phyloP scores from a whole-genome alignment of 2,888 invertebrate species.

The Drosophila atripex region DNA sequence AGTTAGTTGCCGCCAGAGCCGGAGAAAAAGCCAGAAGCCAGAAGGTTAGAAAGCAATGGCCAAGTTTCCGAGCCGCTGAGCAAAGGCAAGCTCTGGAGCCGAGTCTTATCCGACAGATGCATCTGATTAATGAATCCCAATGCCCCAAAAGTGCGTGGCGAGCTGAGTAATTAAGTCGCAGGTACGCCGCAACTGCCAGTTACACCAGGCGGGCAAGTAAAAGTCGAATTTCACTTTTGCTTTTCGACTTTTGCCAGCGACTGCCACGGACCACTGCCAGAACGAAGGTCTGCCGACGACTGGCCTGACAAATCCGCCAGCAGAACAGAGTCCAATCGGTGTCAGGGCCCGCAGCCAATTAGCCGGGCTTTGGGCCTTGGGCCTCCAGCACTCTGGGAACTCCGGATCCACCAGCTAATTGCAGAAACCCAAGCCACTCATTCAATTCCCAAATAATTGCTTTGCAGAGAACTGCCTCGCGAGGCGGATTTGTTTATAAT shows the following conservation, averaged over 20 bases:
- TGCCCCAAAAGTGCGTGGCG: conserved; percentile 71
- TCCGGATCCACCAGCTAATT: conserved; percentile 27
- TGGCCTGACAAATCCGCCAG: conserved; percentile 58
- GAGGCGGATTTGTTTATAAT: not conserved
- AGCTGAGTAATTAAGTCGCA: conserved; percentile 71
- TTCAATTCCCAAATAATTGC: conserved; percentile 24
- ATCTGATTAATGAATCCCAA: conserved; percentile 77
- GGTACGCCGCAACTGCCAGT: not conserved
- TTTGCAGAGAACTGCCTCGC: not conserved
- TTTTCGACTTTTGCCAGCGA: conserved; percentile 35
- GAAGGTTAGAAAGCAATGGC: conserved; percentile 31
- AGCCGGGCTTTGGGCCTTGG: conserved; percentile 70
- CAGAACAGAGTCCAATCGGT: conserved; percentile 56
- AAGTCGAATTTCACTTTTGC: conserved; percentile 53
- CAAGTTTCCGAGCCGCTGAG: conserved; percentile 58
- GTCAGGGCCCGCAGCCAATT: conserved; percentile 63
- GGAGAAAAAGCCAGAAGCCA: conserved; percentile 2
- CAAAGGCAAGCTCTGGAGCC: conserved; percentile 3
- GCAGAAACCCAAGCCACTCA: conserved; percentile 38
- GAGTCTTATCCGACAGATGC: conserved; percentile 76
- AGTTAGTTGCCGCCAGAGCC: not conserved
- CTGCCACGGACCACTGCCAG: conserved; percentile 37
- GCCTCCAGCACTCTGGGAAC: conserved; percentile 49
- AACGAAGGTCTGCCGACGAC: conserved; percentile 56
- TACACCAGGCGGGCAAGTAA: conserved; percentile 39